These are phyloP conservation scores for Tetragonula carbonaria DNA, from an alignment of 2,888 invertebrate genomes.

Conservation along the genomic window DNA sequence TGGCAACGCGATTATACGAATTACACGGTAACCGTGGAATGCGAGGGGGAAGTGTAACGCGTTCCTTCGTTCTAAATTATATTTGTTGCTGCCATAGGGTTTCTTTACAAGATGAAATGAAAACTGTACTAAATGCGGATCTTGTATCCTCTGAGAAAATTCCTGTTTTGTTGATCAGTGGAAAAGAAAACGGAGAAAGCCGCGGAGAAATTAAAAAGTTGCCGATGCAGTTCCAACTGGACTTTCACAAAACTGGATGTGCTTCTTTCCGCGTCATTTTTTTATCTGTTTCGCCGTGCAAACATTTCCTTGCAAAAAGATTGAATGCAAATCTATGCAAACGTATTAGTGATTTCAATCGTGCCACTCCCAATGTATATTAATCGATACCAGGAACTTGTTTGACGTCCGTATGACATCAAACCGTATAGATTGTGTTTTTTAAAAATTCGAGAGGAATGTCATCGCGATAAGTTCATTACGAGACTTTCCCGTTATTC, in stretches of 20 bases:
- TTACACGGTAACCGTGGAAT: background rate
- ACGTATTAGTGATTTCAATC: background rate
- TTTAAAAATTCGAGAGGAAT: background rate
- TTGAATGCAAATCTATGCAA: background rate
- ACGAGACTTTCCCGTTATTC: background rate
- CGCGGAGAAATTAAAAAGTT: conserved; percentile 11
- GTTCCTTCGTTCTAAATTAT: background rate
- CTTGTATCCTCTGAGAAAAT: background rate
- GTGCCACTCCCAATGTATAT: background rate
- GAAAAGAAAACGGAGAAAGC: conserved; percentile 36
- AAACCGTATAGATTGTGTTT: background rate
- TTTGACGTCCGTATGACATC: background rate
- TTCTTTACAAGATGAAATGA: background rate
- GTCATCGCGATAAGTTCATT: background rate
- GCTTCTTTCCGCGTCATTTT: conserved; percentile 24
- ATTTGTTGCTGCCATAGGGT: background rate
- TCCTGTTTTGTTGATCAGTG: background rate
- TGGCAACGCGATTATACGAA: background rate
- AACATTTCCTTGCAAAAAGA: background rate
- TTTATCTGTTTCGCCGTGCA: background rate
- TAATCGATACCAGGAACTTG: background rate
- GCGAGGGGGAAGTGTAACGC: background rate
- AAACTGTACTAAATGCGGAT: fast-evolving
- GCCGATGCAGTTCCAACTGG: background rate
- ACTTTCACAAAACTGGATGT: conserved; percentile 18